These are phyloP conservation scores for Lycopodina hypogea DNA, from an alignment of 37 sponge, comb jelly and placozoan genomes.

Conservation along the genomic window DNA sequence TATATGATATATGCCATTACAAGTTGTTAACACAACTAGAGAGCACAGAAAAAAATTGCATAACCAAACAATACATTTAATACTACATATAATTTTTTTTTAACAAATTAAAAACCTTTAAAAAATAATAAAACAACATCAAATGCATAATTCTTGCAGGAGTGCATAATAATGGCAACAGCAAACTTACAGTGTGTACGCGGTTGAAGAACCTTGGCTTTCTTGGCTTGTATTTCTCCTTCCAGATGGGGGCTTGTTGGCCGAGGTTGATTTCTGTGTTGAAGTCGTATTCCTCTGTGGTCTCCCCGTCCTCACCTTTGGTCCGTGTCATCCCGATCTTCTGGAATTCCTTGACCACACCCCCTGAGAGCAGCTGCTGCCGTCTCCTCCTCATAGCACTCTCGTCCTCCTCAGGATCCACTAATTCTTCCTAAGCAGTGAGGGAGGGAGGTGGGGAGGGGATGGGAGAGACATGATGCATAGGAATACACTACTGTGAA, in stretches of 20 bases:
- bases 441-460: not conserved
- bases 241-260: constrained; percentile 77
- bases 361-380: constrained; percentile 34
- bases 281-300: constrained; percentile 88
- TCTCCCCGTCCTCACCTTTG: constrained; percentile 56
- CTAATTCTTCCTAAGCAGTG: constrained; percentile 21
- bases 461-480: not conserved
- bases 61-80: too few relatives aligned
- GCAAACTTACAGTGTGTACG: constrained; percentile 89
- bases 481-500: too few relatives aligned
- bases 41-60: too few relatives aligned
- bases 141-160: too few relatives aligned
- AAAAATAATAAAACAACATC: too few relatives aligned
- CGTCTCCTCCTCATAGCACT: not conserved
- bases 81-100: too few relatives aligned
- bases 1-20: too few relatives aligned
- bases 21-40: too few relatives aligned
- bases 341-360: constrained; percentile 38
- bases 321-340: constrained; percentile 40
- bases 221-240: constrained; percentile 92
- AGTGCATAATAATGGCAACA: too few relatives aligned
- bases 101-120: too few relatives aligned
- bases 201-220: constrained; percentile 98
- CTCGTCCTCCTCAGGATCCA: constrained; percentile 40
- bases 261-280: constrained; percentile 76